A percentile compares a stretch with the other conserved stretches of the same genome.
Evolutionary conservation across 2,113 vertebrate genomes (phyloP).

Genomic region (Pangasianodon hypophthalmus): DNA sequence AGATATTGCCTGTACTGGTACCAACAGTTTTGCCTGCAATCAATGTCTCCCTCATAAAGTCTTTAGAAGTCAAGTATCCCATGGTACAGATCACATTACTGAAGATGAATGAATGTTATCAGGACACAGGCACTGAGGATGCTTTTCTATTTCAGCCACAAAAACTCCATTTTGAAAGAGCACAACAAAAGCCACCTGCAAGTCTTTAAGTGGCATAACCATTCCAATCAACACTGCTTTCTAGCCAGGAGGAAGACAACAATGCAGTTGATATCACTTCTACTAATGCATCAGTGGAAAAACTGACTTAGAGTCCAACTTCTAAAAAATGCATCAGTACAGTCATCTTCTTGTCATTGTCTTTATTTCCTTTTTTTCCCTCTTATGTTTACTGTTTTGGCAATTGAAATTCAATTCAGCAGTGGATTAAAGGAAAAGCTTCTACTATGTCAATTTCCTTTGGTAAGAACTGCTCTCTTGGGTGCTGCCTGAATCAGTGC

Average conservation of each 20-base stretch:
- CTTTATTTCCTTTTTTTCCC: not conserved
- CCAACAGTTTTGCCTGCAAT: not conserved
- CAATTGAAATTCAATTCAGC: not conserved
- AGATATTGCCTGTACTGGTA: not conserved
- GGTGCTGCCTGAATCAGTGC: conserved; percentile 50
- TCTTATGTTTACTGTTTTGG: not conserved
- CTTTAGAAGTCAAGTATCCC: not conserved
- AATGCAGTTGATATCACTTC: conserved; percentile 77
- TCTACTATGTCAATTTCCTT: conserved; percentile 23
- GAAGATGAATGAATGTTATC: conserved; percentile 46
- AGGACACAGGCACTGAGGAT: conserved; percentile 76
- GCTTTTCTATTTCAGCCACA: conserved; percentile 71
- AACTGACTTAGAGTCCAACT: not conserved
- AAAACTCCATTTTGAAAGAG: not conserved
- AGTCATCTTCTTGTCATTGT: conserved; percentile 37
- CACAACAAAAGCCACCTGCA: not conserved
- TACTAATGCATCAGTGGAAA: conserved; percentile 68
- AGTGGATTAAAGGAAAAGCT: not conserved
- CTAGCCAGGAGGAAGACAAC: conserved; percentile 59
- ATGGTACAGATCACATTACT: not conserved
- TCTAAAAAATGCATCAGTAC: not conserved
- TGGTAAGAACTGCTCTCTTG: conserved; percentile 15
- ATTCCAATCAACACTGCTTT: not conserved
- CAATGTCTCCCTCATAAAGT: not conserved
- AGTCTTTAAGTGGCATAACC: not conserved